Percentiles rank a stretch among this genome's conserved stretches.
Conservation (phyloP, 2,888 invertebrate species). For the Harpalus rufipes region DNA sequence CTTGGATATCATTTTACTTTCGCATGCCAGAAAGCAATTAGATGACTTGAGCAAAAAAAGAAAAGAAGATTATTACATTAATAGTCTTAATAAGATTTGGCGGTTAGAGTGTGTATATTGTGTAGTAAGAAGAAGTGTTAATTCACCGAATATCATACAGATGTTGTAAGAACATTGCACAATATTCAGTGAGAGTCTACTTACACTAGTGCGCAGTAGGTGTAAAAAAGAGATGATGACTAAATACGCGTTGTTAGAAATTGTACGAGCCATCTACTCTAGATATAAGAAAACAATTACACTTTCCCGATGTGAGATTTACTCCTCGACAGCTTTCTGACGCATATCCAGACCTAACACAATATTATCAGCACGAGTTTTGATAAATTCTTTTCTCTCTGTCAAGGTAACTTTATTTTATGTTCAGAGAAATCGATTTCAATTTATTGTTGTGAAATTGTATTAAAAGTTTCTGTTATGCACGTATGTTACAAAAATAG, state of each 20-base stretch:
- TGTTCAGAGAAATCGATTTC: not conserved
- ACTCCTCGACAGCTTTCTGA: not conserved
- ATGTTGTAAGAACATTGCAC: slow-evolving; percentile 44
- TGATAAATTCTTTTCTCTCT: not conserved
- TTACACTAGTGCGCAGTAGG: slow-evolving; percentile 3
- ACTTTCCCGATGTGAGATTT: slow-evolving; percentile 10
- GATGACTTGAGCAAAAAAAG: slow-evolving; percentile 19
- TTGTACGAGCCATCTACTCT: slow-evolving; percentile 14
- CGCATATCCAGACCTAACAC: too few relatives aligned
- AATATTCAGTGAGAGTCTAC: slow-evolving; percentile 39
- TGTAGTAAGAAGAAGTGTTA: slow-evolving; percentile 41
- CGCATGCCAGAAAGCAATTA: too few relatives aligned
- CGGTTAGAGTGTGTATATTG: slow-evolving; percentile 47
- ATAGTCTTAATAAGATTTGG: slow-evolving; percentile 19
- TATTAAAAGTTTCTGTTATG: too few relatives aligned
- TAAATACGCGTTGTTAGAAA: slow-evolving; percentile 40
- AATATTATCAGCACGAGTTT: too few relatives aligned
- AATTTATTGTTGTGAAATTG: too few relatives aligned
- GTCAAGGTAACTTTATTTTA: not conserved
- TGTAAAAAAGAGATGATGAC: slow-evolving; percentile 19
- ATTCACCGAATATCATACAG: slow-evolving; percentile 44
- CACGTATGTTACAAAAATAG: too few relatives aligned
- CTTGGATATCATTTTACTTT: too few relatives aligned
- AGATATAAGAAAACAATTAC: slow-evolving; percentile 45
- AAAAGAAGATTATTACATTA: slow-evolving; percentile 36